Conservation (phyloP, 2,888 invertebrate species). For the Chrysotoxum bicinctum region DNA sequence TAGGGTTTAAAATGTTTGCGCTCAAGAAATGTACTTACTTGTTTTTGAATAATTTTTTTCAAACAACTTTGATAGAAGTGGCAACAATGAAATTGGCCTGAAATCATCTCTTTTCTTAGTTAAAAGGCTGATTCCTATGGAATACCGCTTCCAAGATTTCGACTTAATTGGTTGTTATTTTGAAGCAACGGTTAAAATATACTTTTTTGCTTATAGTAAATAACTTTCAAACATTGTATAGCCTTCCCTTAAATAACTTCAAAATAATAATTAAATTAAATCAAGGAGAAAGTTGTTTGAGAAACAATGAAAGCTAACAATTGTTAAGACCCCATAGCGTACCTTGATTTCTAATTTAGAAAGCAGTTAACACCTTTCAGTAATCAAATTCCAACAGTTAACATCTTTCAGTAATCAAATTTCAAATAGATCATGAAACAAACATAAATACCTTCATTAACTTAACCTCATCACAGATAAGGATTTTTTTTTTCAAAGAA, state of each 20-base stretch:
- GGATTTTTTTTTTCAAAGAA: neutral
- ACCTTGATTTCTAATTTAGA: neutral
- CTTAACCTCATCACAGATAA: neutral
- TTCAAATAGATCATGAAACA: neutral
- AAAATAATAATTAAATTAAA: neutral
- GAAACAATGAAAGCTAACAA: neutral
- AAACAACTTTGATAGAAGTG: too few relatives aligned
- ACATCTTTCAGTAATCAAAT: neutral
- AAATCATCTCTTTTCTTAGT: too few relatives aligned
- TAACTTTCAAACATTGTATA: neutral
- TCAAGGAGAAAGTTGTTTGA: neutral
- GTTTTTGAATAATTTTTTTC: too few relatives aligned
- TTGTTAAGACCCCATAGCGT: neutral
- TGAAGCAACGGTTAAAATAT: too few relatives aligned
- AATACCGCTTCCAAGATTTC: too few relatives aligned
- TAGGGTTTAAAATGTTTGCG: too few relatives aligned
- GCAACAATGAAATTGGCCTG: too few relatives aligned
- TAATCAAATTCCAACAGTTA: neutral
- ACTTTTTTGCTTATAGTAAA: neutral
- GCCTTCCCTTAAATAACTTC: neutral
- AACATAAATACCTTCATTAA: neutral
- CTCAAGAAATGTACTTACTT: too few relatives aligned
- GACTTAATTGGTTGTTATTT: too few relatives aligned
- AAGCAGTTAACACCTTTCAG: neutral
- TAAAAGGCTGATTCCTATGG: too few relatives aligned